Evolutionary conservation across 2,113 vertebrate genomes (phyloP).

Genomic region (Panthera leo): DNA sequence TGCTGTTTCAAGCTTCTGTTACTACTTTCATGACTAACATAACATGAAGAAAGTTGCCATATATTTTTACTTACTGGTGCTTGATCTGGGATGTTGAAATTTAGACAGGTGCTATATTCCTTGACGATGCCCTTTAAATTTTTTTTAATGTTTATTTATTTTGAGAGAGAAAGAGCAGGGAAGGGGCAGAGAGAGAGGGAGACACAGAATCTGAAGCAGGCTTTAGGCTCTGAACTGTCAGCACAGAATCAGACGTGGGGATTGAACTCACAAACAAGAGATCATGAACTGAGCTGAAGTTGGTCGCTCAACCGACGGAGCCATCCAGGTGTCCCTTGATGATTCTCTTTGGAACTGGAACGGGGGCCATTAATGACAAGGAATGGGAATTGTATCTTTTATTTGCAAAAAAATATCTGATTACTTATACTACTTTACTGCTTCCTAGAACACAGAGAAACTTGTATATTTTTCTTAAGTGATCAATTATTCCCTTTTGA

Average conservation of each 20-base stretch:
- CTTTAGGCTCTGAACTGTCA: no score
- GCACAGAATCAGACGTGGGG: no score
- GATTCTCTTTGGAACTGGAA: constrained; percentile 72
- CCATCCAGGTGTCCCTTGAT: background rate
- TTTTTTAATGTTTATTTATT: constrained; percentile 19
- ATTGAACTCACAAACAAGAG: no score
- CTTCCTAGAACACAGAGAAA: constrained; percentile 71
- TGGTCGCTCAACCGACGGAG: no score
- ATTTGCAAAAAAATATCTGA: constrained; percentile 78
- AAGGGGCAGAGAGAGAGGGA: no score
- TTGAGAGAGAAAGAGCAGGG: background rate
- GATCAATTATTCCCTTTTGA: constrained; percentile 57
- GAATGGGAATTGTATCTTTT: constrained; percentile 75
- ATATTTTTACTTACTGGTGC: constrained; percentile 60
- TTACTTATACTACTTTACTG: constrained; percentile 74
- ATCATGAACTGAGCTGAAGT: no score
- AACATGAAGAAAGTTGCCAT: constrained; percentile 58
- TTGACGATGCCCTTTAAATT: background rate
- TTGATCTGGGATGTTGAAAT: constrained; percentile 62
- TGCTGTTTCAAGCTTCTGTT: background rate
- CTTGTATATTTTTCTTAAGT: constrained; percentile 53
- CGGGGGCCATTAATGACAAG: constrained; percentile 71
- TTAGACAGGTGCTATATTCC: constrained; percentile 74
- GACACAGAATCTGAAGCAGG: no score
- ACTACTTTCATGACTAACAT: constrained; percentile 9